Conservation (phyloP, 2,113 vertebrate species). For the Callithrix jacchus region DNA sequence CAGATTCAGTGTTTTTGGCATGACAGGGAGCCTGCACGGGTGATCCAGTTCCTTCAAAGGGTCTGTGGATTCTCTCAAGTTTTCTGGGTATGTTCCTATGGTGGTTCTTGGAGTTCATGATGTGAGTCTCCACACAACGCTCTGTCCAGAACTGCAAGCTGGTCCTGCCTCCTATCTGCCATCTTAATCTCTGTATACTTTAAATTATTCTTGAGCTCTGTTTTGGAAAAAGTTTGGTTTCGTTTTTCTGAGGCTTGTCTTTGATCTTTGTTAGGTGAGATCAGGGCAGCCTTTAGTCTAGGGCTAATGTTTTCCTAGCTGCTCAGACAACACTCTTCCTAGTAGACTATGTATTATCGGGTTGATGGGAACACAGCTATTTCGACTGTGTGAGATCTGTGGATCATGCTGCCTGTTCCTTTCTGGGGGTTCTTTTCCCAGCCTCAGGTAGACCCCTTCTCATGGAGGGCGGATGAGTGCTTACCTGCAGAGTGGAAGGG, state of each 20-base stretch:
- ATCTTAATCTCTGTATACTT: too few relatives aligned
- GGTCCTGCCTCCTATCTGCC: too few relatives aligned
- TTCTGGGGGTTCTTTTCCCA: neutral
- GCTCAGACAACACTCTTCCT: neutral
- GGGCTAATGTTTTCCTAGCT: neutral
- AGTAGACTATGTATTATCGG: neutral
- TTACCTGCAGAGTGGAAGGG: neutral
- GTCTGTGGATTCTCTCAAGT: too few relatives aligned
- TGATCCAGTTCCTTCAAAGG: too few relatives aligned
- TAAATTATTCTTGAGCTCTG: constrained; percentile 8
- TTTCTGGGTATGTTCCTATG: too few relatives aligned
- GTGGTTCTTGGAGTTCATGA: too few relatives aligned
- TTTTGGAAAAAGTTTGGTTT: neutral
- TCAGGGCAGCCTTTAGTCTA: neutral
- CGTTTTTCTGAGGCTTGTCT: neutral
- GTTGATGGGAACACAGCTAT: neutral
- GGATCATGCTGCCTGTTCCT: neutral
- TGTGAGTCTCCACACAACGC: too few relatives aligned
- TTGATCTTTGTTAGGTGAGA: neutral
- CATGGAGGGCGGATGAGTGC: neutral
- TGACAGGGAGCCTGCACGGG: too few relatives aligned
- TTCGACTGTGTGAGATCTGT: neutral
- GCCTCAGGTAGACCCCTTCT: neutral
- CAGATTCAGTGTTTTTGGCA: too few relatives aligned
- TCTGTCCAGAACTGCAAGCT: too few relatives aligned